Evolutionary conservation across 2,113 vertebrate genomes (phyloP).

Genomic region (Alosa alosa): DNA sequence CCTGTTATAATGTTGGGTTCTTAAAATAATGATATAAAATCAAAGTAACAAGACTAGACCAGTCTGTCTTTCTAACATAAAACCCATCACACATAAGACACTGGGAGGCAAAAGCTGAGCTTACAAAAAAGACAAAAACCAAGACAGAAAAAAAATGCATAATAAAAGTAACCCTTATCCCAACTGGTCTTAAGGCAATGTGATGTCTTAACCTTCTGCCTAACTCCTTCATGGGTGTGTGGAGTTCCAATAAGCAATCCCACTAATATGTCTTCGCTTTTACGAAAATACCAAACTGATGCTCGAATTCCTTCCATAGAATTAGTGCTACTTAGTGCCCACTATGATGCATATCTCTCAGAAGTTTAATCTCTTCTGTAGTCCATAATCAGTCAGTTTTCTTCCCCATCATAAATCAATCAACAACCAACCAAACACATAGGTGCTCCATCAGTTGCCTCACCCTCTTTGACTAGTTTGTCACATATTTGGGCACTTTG

Average conservation of each 20-base stretch:
- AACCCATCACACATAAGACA: background rate
- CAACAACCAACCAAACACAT: background rate
- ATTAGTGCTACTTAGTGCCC: background rate
- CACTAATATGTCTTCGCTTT: background rate
- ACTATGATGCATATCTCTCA: background rate
- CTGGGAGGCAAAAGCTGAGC: background rate
- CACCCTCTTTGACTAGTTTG: background rate
- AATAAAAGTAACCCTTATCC: background rate
- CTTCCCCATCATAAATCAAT: background rate
- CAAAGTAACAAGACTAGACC: background rate
- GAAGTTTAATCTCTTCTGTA: background rate
- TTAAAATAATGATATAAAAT: background rate
- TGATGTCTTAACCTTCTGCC: background rate
- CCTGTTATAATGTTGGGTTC: background rate
- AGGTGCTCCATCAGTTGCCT: background rate
- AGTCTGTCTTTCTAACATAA: background rate
- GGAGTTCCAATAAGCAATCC: background rate
- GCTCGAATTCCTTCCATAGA: background rate
- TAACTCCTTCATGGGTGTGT: background rate
- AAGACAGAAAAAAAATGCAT: background rate
- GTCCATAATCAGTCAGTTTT: background rate
- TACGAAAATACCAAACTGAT: background rate
- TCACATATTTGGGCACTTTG: background rate
- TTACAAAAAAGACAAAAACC: background rate
- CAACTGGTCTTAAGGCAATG: background rate